Percentiles rank a stretch among this genome's conserved stretches.
phyloP scores from a whole-genome alignment of 1,140 invertebrate species.

The Polypedilum pembai region DNA sequence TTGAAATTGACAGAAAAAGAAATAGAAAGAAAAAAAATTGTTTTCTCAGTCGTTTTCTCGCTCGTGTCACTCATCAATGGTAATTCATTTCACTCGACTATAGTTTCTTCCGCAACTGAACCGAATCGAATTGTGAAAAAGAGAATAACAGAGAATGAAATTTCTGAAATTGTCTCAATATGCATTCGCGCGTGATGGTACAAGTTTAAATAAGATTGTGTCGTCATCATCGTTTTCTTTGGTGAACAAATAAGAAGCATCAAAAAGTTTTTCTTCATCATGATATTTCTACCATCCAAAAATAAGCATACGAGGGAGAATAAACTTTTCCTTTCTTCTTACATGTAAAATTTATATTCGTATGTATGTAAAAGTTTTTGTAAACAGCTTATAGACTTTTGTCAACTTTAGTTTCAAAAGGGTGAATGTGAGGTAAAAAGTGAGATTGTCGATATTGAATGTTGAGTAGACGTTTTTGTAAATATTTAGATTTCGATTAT shows the following conservation, averaged over 20 bases:
- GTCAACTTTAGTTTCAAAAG: slow-evolving; percentile 3
- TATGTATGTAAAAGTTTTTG: neutral
- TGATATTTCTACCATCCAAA: too few relatives aligned
- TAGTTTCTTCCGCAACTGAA: neutral
- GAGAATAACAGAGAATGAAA: neutral
- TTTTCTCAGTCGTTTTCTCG: neutral
- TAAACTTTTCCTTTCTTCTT: too few relatives aligned
- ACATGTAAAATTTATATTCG: too few relatives aligned
- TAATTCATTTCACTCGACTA: neutral
- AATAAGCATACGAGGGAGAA: too few relatives aligned
- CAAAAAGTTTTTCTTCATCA: neutral
- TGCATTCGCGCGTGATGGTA: slow-evolving; percentile 2
- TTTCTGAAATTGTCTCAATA: slow-evolving; percentile 6
- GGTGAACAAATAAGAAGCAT: neutral
- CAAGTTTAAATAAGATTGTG: slow-evolving; percentile 12
- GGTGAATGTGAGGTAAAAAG: neutral
- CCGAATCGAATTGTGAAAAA: neutral
- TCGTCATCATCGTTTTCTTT: neutral
- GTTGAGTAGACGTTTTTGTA: neutral
- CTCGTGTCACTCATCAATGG: slow-evolving; percentile 3
- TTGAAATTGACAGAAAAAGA: too few relatives aligned
- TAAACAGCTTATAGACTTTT: slow-evolving; percentile 15
- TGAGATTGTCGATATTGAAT: neutral
- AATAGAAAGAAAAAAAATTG: neutral
- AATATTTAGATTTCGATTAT: slow-evolving; percentile 16